phyloP scores from a whole-genome alignment of 2,888 invertebrate species.

The Cistogaster globosa region DNA sequence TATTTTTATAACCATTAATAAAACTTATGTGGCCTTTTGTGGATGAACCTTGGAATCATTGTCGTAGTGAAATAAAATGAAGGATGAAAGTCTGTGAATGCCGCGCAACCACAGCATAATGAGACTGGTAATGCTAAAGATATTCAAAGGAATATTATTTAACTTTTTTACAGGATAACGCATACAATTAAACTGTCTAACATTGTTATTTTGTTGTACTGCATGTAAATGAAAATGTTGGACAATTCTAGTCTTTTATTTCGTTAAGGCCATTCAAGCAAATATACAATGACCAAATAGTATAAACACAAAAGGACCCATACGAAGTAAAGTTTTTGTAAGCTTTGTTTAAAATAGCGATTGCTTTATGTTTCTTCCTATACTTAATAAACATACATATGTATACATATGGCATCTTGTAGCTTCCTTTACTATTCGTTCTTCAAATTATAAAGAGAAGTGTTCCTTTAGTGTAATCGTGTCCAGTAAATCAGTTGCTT shows the following conservation, averaged over 20 bases:
- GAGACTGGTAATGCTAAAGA: neutral
- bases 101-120: conserved; percentile 44
- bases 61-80: conserved; percentile 19
- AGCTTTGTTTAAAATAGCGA: conserved; percentile 17
- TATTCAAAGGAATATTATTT: neutral
- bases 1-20: conserved; percentile 3
- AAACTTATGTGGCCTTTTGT: conserved; percentile 47
- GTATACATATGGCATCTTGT: conserved; percentile 1
- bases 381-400: neutral
- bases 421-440: neutral
- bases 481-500: neutral
- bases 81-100: conserved; percentile 17
- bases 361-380: neutral
- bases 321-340: conserved; percentile 10
- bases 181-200: no score
- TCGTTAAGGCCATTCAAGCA: conserved; percentile 74
- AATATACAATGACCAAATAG: conserved; percentile 74
- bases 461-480: neutral
- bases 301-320: conserved; percentile 41
- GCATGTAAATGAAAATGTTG: no score
- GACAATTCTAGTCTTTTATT: no score
- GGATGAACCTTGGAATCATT: conserved; percentile 19
- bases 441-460: neutral
- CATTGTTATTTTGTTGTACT: neutral
- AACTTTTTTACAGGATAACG: conserved; percentile 37